Conservation (phyloP, 2,888 invertebrate genomes). For the Plebejus anna region DNA sequence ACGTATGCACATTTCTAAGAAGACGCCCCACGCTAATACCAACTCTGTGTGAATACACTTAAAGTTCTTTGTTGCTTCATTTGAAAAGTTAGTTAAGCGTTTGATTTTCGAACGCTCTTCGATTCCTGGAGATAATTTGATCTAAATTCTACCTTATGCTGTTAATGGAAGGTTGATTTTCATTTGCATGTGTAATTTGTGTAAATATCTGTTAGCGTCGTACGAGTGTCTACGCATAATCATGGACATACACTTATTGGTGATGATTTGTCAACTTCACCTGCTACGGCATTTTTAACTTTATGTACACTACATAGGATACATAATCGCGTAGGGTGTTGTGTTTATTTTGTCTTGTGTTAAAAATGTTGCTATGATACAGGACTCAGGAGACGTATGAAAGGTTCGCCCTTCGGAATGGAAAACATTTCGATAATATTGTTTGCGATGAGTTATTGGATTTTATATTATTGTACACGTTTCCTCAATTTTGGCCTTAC, state of each 20-base stretch:
- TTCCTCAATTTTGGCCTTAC: not conserved
- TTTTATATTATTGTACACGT: not conserved
- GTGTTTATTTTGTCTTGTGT: conserved; percentile 24
- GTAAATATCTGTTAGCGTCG: conserved; percentile 42
- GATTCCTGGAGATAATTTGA: conserved; percentile 29
- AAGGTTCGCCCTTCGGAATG: conserved; percentile 20
- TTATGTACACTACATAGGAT: conserved; percentile 37
- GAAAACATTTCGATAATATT: conserved; percentile 13
- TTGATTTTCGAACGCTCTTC: conserved; percentile 41
- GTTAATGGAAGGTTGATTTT: conserved; percentile 43
- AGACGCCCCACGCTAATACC: not conserved
- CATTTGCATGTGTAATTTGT: conserved; percentile 36
- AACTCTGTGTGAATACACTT: not conserved
- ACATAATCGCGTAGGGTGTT: conserved; percentile 26
- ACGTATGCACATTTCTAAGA: conserved; percentile 30
- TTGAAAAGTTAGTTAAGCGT: conserved; percentile 35
- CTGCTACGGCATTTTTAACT: conserved; percentile 41
- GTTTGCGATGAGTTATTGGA: conserved; percentile 11
- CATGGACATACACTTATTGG: conserved; percentile 63
- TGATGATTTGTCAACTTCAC: conserved; percentile 72
- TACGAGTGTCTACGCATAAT: conserved; percentile 75
- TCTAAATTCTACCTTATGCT: conserved; percentile 41
- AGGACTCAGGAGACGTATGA: conserved; percentile 20
- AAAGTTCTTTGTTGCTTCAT: conserved; percentile 26
- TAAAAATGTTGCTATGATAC: conserved; percentile 25